These are phyloP conservation scores for Calliopum simillimum DNA, from an alignment of 2,888 invertebrate genomes.

Conservation along the genomic window DNA sequence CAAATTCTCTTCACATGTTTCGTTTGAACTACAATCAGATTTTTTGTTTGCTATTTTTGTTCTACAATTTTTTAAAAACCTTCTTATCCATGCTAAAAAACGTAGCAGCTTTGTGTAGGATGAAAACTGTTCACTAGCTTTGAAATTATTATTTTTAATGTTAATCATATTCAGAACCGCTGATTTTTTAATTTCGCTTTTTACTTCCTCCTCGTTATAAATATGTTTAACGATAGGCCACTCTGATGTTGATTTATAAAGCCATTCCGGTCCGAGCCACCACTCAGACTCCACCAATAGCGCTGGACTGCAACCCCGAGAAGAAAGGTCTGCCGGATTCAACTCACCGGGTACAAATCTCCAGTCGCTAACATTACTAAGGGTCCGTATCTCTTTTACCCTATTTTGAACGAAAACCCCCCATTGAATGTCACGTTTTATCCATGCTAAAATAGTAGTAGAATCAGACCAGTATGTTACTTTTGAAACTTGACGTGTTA, in stretches of 20 bases:
- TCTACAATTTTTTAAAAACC: too few relatives aligned
- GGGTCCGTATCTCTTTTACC: too few relatives aligned
- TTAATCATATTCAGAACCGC: background rate
- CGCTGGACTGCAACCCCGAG: background rate
- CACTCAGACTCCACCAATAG: background rate
- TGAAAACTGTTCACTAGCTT: background rate
- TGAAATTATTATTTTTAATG: background rate
- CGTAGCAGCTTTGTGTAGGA: too few relatives aligned
- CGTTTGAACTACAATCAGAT: too few relatives aligned
- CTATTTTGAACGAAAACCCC: background rate
- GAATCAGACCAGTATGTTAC: background rate
- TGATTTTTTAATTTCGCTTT: background rate
- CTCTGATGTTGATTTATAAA: background rate
- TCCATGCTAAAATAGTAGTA: background rate
- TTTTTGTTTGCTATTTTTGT: too few relatives aligned
- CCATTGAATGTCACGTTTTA: too few relatives aligned
- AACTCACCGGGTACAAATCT: too few relatives aligned
- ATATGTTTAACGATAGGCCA: background rate
- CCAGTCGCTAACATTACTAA: too few relatives aligned
- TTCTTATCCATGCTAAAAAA: too few relatives aligned
- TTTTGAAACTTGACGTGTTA: background rate
- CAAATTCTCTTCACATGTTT: too few relatives aligned
- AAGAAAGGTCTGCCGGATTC: too few relatives aligned
- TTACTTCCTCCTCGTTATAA: background rate
- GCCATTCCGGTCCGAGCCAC: background rate